A percentile compares a stretch with the other conserved stretches of the same genome.
phyloP scores from a whole-genome alignment of 2,888 invertebrate genomes.

The Autographa gamma region DNA sequence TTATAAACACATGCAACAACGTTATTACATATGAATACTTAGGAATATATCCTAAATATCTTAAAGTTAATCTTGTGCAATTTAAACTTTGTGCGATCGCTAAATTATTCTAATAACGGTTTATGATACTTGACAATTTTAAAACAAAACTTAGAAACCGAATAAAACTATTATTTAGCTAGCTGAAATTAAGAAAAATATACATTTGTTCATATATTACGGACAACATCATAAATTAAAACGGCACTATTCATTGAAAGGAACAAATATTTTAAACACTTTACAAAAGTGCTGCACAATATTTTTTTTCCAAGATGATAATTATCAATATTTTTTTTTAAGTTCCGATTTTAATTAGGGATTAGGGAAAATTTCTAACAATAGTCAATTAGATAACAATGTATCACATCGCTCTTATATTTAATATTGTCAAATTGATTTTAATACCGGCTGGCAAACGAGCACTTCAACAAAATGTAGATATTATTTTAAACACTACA shows the following conservation, averaged over 20 bases:
- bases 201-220: too few species aligned
- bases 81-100: background rate
- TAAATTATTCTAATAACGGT: background rate
- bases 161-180: too few species aligned
- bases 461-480: background rate
- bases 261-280: background rate
- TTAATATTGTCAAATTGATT: background rate
- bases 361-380: background rate
- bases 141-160: background rate
- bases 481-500: background rate
- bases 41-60: too few species aligned
- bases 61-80: background rate
- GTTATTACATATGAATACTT: background rate
- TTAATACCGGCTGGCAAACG: background rate
- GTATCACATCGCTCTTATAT: constrained; percentile 70
- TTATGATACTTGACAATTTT: background rate
- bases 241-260: too few species aligned
- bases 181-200: too few species aligned
- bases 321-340: too few species aligned
- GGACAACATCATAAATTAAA: too few species aligned
- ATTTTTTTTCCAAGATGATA: background rate
- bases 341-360: too few species aligned
- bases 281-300: background rate
- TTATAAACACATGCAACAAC: too few species aligned
- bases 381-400: constrained; percentile 63